These are phyloP conservation scores for Heterodera carotae DNA, from an alignment of 1,140 invertebrate genomes.

Conservation along the genomic window DNA sequence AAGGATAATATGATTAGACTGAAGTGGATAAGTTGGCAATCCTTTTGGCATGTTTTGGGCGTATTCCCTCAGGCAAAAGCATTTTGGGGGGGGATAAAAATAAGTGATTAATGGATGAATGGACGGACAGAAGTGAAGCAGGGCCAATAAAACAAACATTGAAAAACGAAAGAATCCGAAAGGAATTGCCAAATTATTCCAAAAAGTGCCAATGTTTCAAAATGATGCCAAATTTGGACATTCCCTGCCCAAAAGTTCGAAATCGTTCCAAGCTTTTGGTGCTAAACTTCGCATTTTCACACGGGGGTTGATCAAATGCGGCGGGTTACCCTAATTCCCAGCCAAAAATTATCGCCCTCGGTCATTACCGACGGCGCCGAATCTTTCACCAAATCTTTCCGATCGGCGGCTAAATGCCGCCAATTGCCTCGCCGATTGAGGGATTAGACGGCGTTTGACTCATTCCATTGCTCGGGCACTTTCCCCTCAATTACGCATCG, in stretches of 20 bases:
- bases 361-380: not conserved
- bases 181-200: too few relatives aligned
- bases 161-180: not conserved
- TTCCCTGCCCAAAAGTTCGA: too few relatives aligned
- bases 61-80: not conserved
- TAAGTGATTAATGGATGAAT: not conserved
- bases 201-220: too few relatives aligned
- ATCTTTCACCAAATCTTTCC: not conserved
- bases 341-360: not conserved
- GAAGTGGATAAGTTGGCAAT: not conserved
- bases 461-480: not conserved
- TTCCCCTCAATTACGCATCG: not conserved
- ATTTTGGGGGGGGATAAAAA: not conserved
- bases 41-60: not conserved
- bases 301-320: not conserved
- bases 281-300: too few relatives aligned
- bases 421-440: not conserved
- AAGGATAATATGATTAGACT: not conserved
- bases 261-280: too few relatives aligned
- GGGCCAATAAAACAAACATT: slow-evolving; percentile 2
- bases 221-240: too few relatives aligned
- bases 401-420: not conserved
- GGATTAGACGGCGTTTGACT: not conserved
- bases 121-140: not conserved
- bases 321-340: not conserved